phyloP scores from a whole-genome alignment of 2,888 invertebrate genomes.

The Cecidostiba fungosa region DNA sequence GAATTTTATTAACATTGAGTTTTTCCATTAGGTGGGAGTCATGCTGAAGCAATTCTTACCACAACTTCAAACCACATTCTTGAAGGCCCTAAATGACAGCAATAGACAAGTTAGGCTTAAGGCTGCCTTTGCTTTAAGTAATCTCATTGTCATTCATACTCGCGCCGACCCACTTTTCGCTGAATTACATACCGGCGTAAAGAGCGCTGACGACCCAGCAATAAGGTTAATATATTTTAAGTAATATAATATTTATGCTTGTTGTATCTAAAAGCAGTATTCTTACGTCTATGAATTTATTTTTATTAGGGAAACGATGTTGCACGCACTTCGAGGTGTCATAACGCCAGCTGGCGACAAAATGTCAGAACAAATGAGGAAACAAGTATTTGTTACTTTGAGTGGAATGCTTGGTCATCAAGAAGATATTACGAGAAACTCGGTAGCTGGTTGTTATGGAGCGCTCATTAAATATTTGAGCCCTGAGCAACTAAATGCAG shows the following conservation, averaged over 20 bases:
- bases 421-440: conserved; percentile 91
- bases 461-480: conserved; percentile 90
- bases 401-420: conserved; percentile 86
- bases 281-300: conserved; percentile 38
- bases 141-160: conserved; percentile 94
- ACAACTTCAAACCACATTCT: conserved; percentile 98
- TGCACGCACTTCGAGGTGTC: conserved; percentile 94
- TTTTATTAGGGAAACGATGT: conserved; percentile 90
- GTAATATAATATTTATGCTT: conserved; percentile 6
- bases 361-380: conserved; percentile 91
- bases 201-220: conserved; percentile 91
- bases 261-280: conserved; percentile 18
- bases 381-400: conserved; percentile 87
- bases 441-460: conserved; percentile 95
- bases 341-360: conserved; percentile 93
- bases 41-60: conserved; percentile 99
- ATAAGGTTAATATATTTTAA: conserved; percentile 82
- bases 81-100: conserved; percentile 96
- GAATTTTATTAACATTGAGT: conserved; percentile 23
- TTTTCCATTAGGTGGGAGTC: conserved; percentile 87
- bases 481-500: conserved; percentile 87
- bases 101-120: conserved; percentile 93
- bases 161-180: conserved; percentile 97
- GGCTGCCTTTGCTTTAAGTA: conserved; percentile 93
- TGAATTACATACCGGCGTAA: conserved; percentile 94